Base-by-base conservation (phyloP, 2,797 vertebrate species). In the Smutsia gigantea region DNA sequence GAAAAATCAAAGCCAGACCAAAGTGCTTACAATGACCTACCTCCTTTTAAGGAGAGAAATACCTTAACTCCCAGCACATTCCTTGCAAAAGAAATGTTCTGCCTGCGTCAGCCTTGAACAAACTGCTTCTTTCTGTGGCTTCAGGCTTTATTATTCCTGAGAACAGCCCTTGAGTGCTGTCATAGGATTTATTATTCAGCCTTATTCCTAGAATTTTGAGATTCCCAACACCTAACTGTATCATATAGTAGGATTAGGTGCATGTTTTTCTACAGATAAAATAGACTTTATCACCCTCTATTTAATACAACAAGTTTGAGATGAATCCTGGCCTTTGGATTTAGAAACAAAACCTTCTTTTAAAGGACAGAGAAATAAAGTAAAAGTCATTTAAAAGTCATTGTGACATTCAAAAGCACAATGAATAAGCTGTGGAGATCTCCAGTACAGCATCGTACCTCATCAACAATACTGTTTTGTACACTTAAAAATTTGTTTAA, bases 241-340 rank as follows among this genome's bases (percentile, higher is more conserved):
- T 81, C 37, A 53, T 31, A 4, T 55, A 42, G 8, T 37, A 77
- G 1, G 17, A 88, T 19, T 71, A 74, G 15, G 2, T 68, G 9
- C 92, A 14, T 95, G 49, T 91, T 96, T 93, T 87, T 29, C 61
- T 90, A 5, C 10, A 89, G 68, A 96, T 77, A 42, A 91, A 93
- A 39, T 14, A 55, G 79, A 53, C 75, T 95, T 85, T 25, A 42
- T 23, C 27, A 79, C 12, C 8, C 53, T 69, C 7, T 29, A n/a
- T 88, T 88, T 77, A 78, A 77, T 75, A 89, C 27, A 75, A 66
- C 4, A 74, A 7, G 5, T 37, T 34, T 66, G 66, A 89, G 31
- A 81, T 57, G 39, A 78, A 74, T 69, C 46, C 42, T 90, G 21
- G 61, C 14, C 69, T 96, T 83, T 93, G 84, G 59, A 91, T 91